Evolutionary conservation across 2,797 vertebrate genomes (phyloP), one percentile per base, ranked within the genome.

Genomic region (Pangasius macronema): DNA sequence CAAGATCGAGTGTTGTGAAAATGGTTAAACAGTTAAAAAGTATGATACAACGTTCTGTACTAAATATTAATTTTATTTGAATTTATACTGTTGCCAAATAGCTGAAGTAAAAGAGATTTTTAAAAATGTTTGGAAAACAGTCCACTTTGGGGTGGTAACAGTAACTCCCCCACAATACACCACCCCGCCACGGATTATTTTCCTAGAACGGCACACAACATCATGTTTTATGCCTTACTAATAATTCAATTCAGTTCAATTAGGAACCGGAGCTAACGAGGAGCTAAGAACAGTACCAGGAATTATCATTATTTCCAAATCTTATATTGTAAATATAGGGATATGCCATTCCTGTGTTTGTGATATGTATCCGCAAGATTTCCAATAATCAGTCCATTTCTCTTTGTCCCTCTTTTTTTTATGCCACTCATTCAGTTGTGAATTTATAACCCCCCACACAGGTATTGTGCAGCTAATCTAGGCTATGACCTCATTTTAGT

Each of bases 401-500:
- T 27, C 5, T 77, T 53, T 33, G 22, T 86, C 30, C 24, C 2
- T 36, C 63, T 51, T 59, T 39, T 86, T 77, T 8, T 39, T 33
- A 22, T 67, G 6, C 73, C 55, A 53, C 70, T 51, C 20, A 30
- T 68, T 80, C 79, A 77, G 73, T 63, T 51, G 22, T 51, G 46
- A 30, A 36, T 39, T 68, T 36, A 13, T 18, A 61, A 36, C 46
- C 3, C 22, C 1, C 36, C 72, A 22, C 53, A 70, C 4, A 30
- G 57, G 72, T 42, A 75, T 73, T 73, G 79, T 82, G 79, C 18
- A 82, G 42, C 24, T 86, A 70, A 36, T 87, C 59, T 87, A 77
- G 81, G 72, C 39, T 30, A 57, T 79, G 86, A 84, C 73, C 72
- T 84, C 59, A 84, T 77, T 79, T 79, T 51, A 84, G 51, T 57